Base-by-base conservation (phyloP, 1,140 invertebrate genomes). In the Leptoteleia sp. region DNA sequence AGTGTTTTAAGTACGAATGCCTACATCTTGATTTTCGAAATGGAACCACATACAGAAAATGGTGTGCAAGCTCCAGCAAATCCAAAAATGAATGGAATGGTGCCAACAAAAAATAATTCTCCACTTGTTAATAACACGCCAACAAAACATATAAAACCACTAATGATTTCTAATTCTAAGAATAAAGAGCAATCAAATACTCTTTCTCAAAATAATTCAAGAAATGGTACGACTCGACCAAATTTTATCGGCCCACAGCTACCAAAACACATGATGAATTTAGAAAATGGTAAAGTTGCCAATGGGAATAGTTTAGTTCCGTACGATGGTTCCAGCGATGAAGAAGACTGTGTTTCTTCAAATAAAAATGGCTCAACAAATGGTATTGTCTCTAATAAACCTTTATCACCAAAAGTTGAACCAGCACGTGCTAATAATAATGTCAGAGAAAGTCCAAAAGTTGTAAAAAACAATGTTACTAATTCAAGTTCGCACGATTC, bases 1-100 rank as follows among this genome's bases (percentile, higher is more conserved):
- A 93, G 92, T 77, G 95, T 96, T 29, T 90, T 96, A 11, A 93
- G 92, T 79, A 95, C 94, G 9, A 95, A 96, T 86, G 94, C 96
- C 0, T 97, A 97, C 83, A 95, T 97, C 40, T 94, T 97, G 91
- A 94, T 97, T 75, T 97, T 96, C 85, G 95, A 96, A 88, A 91
- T 95, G 90, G 93, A 94, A 25, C 80, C 87, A 11, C 83, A 86
- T n/a, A 75, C 80, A 4, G 83, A 85, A 67, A 83, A 62, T 73
- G 78, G 75, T 17, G 29, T 48, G 12, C 77, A 70, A 88, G 88
- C 40, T 67, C 80, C 57, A 77, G 82, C 76, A 71, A 55, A 29
- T 22, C 47, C 43, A 45, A 85, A 84, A 82, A 8, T 81, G 61
- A 87, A 84, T 80, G 84, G 76, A 65, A 72, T 61, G 54, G 59